Evolutionary conservation across 35 echinoderm and acorn worm genomes (phyloP).

Genomic region (Ophiothrix spiculata): DNA sequence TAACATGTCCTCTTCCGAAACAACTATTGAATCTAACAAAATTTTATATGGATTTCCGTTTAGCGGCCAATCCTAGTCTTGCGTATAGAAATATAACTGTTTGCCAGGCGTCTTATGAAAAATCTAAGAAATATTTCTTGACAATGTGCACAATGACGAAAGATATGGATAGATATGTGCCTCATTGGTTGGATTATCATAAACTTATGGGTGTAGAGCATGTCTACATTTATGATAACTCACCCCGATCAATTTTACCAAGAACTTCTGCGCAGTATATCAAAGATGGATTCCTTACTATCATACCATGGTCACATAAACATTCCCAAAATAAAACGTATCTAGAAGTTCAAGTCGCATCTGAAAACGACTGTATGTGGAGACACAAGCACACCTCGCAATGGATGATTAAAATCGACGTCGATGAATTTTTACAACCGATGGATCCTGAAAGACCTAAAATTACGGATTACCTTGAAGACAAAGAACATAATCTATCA

Average conservation of each 20-base stretch:
- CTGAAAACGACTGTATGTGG: slow-evolving; percentile 79
- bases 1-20: slow-evolving; percentile 61
- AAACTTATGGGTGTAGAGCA: slow-evolving; percentile 75
- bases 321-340: slow-evolving; percentile 72
- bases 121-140: slow-evolving; percentile 43
- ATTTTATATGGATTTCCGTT: background rate
- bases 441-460: slow-evolving; percentile 40
- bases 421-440: slow-evolving; percentile 83
- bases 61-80: slow-evolving; percentile 6
- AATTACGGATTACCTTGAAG: slow-evolving; percentile 54
- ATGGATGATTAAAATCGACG: slow-evolving; percentile 76
- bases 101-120: background rate
- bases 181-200: slow-evolving; percentile 70
- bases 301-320: slow-evolving; percentile 67
- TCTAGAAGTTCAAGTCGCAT: slow-evolving; percentile 75
- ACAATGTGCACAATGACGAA: slow-evolving; percentile 85
- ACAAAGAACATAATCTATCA: background rate
- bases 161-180: slow-evolving; percentile 71
- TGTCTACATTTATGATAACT: slow-evolving; percentile 86
- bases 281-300: slow-evolving; percentile 50
- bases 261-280: slow-evolving; percentile 32
- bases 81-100: slow-evolving; percentile 41
- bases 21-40: background rate
- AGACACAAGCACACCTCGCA: slow-evolving; percentile 42
- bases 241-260: slow-evolving; percentile 19